phyloP scores from a whole-genome alignment of 1,140 invertebrate species.

The Drosophila parvula region DNA sequence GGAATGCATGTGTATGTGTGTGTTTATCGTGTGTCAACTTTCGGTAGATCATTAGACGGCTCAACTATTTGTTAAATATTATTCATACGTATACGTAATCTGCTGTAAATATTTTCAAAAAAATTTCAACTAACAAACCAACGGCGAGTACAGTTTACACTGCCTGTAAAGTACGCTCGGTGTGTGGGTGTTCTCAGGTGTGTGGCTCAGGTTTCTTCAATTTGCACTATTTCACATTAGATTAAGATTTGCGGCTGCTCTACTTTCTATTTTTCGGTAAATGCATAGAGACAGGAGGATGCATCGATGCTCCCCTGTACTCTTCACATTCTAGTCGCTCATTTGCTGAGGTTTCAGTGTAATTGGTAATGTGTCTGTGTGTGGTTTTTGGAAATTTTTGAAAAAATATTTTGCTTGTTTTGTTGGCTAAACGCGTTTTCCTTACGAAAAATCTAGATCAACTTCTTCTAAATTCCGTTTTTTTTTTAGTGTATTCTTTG shows the following conservation, averaged over 20 bases:
- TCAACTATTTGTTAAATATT: conserved; percentile 67
- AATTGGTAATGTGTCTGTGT: conserved; percentile 27
- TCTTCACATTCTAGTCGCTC: conserved; percentile 29
- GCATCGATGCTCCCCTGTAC: conserved; percentile 17
- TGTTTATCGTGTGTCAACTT: conserved; percentile 71
- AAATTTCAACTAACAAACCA: conserved; percentile 81
- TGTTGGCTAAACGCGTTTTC: conserved; percentile 52
- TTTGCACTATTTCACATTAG: conserved; percentile 63
- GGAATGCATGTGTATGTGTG: conserved; percentile 46
- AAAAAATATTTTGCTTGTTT: conserved; percentile 67
- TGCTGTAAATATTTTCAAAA: conserved; percentile 72
- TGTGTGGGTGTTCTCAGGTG: conserved; percentile 46
- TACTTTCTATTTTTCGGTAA: conserved; percentile 28
- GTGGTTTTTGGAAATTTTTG: conserved; percentile 61
- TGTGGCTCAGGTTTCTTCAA: conserved; percentile 51
- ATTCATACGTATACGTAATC: conserved; percentile 57
- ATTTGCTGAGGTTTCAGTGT: conserved; percentile 41
- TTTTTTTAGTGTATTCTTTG: conserved; percentile 7
- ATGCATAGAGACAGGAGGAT: conserved; percentile 2
- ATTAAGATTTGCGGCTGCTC: conserved; percentile 52
- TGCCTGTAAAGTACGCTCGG: conserved; percentile 48
- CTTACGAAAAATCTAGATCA: conserved; percentile 24
- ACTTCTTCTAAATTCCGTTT: conserved; percentile 13
- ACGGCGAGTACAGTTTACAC: conserved; percentile 80
- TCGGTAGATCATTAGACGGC: conserved; percentile 71